A percentile compares a stretch with the other conserved stretches of the same genome.
phyloP scores from a whole-genome alignment of 2,797 vertebrate species.

The Neomorphus geoffroyi region DNA sequence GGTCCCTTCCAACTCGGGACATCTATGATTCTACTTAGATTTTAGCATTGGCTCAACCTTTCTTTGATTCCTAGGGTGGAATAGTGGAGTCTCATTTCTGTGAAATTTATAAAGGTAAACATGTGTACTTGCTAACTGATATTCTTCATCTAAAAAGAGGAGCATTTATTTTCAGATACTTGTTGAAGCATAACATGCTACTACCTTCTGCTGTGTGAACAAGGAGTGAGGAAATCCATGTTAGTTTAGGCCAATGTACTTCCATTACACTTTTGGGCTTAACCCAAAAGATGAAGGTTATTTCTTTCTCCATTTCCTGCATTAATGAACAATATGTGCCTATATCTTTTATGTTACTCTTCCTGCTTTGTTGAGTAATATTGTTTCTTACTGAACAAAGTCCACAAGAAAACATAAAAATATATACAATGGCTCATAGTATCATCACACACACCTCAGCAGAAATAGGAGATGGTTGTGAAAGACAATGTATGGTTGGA shows the following conservation, averaged over 20 bases:
- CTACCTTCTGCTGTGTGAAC: neutral
- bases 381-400: neutral
- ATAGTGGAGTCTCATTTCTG: neutral
- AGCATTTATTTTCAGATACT: neutral
- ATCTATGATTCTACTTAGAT: neutral
- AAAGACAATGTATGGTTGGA: neutral
- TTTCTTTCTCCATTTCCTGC: neutral
- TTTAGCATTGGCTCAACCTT: neutral
- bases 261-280: neutral
- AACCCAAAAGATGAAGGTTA: neutral
- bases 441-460: neutral
- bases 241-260: neutral
- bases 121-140: neutral
- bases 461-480: neutral
- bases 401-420: neutral
- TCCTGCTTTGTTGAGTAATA: neutral
- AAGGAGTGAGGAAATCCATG: neutral
- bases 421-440: neutral
- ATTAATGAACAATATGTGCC: neutral
- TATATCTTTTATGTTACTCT: neutral
- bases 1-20: too few relatives aligned
- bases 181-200: neutral
- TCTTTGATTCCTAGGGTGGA: neutral
- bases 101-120: slow-evolving; percentile 14
- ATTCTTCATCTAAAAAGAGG: neutral